Base-by-base conservation (phyloP, 2,888 invertebrate species). In the Phania funesta region DNA sequence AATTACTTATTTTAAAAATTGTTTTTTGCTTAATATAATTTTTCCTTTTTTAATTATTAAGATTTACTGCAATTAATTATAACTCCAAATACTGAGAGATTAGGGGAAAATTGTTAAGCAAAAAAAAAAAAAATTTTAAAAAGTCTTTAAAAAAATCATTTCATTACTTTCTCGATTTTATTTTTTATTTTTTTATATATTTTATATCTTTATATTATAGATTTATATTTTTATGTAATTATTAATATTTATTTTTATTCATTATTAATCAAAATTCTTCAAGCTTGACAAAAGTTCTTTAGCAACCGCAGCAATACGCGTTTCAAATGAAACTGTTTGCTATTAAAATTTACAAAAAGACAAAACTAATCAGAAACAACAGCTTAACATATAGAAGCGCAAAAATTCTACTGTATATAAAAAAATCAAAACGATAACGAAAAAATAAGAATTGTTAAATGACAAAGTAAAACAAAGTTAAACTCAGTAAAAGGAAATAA, bases 301-400 rank as follows among this genome's bases (percentile, higher is more conserved):
- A 38, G 56, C 84, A 71, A 78, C 84, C 84, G 80, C 74, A 79
- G 70, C 76, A 80, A 74, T 71, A 67, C 73, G 76, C 80, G 83
- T 62, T 75, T 80, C 76, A 76, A 71, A 60, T 68, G 78, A 71
- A 78, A 84, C 84, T 84, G 83, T 84, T 64, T 76, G 54, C 67
- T 62, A 52, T 52, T 68, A 48, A 70, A 79, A 56, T 67, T 76
- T 62, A 54, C 54, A 26, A 80, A 76, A 62, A 73, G 56, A 64
- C 73, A 76, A 73, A 71, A 80, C 73, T 77, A 52, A 75, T 65
- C 52, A 70, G 32, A 65, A 65, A 16, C 11, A 35, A 32, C n/a
- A 46, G 4, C 3, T n/a, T 22, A 64, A 64, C 24, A 68, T 65
- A 70, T 44, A 35, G 35, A 13, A 56, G 4, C 48, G 41, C 58